These are phyloP conservation scores for Philaethria dido DNA, from an alignment of 2,888 invertebrate species.

Conservation along the genomic window DNA sequence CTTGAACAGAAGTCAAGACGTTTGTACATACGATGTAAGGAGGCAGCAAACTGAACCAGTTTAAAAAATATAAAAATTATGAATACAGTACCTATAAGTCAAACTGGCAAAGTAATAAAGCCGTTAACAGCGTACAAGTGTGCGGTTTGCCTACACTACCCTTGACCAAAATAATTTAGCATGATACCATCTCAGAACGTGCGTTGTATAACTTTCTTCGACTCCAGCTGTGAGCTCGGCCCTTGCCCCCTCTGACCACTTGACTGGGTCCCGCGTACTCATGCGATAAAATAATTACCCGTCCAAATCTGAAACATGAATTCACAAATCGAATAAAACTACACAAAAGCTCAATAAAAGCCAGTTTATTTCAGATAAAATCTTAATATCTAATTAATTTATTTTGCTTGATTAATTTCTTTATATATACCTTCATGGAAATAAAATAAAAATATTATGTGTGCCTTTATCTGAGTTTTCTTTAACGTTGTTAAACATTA, in stretches of 20 bases:
- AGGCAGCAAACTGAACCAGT: too few relatives aligned
- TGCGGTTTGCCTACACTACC: constrained; percentile 68
- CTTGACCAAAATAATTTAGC: constrained; percentile 69
- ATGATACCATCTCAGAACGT: constrained; percentile 70
- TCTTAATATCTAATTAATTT: constrained; percentile 26
- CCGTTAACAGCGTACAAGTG: constrained; percentile 25
- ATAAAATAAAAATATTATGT: background rate
- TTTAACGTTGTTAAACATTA: background rate
- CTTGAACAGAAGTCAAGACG: too few relatives aligned
- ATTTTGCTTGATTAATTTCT: constrained; percentile 18
- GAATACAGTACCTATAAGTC: too few relatives aligned
- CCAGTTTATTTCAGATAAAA: constrained; percentile 26
- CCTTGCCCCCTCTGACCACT: constrained; percentile 46
- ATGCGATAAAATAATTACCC: constrained; percentile 84
- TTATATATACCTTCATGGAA: constrained; percentile 1
- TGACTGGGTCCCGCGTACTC: constrained; percentile 67
- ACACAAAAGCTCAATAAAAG: constrained; percentile 43
- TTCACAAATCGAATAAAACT: constrained; percentile 53
- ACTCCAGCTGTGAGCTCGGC: constrained; percentile 51
- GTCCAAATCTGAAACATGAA: constrained; percentile 65
- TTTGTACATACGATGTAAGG: too few relatives aligned
- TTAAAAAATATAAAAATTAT: too few relatives aligned
- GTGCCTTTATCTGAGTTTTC: background rate
- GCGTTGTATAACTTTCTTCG: constrained; percentile 64
- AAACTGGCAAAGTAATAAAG: constrained; percentile 1